Conservation (phyloP, 2,113 vertebrate species). For the Sitta europaea region DNA sequence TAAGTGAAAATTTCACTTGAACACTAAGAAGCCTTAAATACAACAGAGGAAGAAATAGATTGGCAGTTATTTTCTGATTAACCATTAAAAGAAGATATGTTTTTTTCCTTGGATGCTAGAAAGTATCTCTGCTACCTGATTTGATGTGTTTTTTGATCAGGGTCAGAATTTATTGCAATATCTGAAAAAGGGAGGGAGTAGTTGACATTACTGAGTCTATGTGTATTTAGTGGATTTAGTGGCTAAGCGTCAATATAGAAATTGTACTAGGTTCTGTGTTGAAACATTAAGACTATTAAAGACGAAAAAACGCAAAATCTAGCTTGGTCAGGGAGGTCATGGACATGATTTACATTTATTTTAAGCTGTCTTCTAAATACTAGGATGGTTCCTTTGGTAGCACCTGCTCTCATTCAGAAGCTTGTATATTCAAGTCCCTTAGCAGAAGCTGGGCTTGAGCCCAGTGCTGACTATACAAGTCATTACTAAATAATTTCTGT, state of each 20-base stretch:
- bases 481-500: constrained; percentile 32
- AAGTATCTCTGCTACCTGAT: background rate
- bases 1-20: background rate
- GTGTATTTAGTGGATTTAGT: background rate
- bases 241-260: constrained; percentile 12
- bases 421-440: constrained; percentile 4
- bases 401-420: constrained; percentile 51
- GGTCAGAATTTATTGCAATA: constrained; percentile 14
- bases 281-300: constrained; percentile 43
- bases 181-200: background rate
- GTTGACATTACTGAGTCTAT: background rate
- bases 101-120: background rate
- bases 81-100: background rate
- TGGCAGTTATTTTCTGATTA: background rate
- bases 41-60: background rate
- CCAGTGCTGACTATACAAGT: constrained; percentile 36
- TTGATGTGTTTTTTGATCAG: background rate
- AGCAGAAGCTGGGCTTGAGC: constrained; percentile 36
- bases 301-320: background rate
- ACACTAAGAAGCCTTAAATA: background rate
- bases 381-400: background rate
- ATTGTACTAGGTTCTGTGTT: background rate
- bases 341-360: constrained; percentile 21
- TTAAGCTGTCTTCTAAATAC: constrained; percentile 20
- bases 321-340: constrained; percentile 10